phyloP scores from a whole-genome alignment of 2,888 invertebrate species.

The Rhogogaster chlorosoma region DNA sequence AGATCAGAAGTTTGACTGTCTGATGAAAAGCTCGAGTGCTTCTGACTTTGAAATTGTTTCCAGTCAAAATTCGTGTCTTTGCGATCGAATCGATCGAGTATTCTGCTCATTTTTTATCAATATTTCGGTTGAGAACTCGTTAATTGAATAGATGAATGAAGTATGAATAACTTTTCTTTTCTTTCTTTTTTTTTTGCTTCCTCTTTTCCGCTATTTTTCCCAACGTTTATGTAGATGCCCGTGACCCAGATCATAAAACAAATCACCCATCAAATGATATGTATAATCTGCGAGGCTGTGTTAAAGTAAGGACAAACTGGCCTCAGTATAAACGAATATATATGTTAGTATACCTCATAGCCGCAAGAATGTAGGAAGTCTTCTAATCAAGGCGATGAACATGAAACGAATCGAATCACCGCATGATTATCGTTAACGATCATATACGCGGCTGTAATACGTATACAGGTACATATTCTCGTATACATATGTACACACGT shows the following conservation, averaged over 20 bases:
- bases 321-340: neutral
- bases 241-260: neutral
- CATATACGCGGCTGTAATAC: neutral
- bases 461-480: neutral
- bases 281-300: neutral
- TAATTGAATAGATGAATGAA: no score
- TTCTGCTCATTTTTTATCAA: neutral
- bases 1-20: neutral
- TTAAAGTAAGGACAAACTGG: neutral
- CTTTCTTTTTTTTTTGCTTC: neutral
- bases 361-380: constrained; percentile 23
- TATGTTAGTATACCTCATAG: neutral
- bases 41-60: neutral
- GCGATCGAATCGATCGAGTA: neutral
- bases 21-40: neutral
- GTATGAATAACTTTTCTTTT: neutral
- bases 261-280: neutral
- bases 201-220: neutral
- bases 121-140: neutral
- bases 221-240: neutral
- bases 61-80: neutral
- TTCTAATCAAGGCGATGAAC: constrained; percentile 1
- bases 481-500: neutral
- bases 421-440: constrained; percentile 23
- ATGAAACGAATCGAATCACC: constrained; percentile 30